Percentiles rank a stretch among this genome's conserved stretches.
phyloP scores from a whole-genome alignment of 2,888 invertebrate species.

The Lepidocyrtoides sp. region DNA sequence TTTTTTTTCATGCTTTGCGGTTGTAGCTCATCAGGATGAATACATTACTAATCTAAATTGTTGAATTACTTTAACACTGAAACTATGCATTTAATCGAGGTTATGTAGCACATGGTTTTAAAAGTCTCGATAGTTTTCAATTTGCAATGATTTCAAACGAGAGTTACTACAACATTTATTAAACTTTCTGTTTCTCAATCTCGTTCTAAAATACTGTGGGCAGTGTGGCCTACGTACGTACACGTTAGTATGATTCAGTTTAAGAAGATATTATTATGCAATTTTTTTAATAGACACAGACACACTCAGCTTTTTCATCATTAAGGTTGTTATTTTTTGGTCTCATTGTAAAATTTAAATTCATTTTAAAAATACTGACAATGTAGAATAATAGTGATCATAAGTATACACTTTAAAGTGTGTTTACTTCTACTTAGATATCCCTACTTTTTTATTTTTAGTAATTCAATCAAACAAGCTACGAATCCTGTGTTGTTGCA shows the following conservation, averaged over 20 bases:
- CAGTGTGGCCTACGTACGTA: too few species aligned
- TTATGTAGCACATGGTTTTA: background rate
- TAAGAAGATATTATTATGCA: too few species aligned
- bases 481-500: background rate
- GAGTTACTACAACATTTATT: background rate
- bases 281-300: too few species aligned
- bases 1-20: too few species aligned
- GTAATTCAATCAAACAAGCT: constrained; percentile 9
- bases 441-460: constrained; percentile 39
- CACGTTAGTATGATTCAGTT: too few species aligned
- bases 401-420: background rate
- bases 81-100: constrained; percentile 10
- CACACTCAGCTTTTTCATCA: constrained; percentile 23
- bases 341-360: constrained; percentile 25
- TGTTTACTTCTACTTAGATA: background rate
- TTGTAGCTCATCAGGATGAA: background rate
- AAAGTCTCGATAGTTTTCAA: background rate
- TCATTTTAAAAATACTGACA: constrained; percentile 36
- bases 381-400: constrained; percentile 32
- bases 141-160: constrained; percentile 23
- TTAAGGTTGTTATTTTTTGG: constrained; percentile 45
- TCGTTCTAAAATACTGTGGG: too few species aligned
- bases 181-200: constrained; percentile 24
- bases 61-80: background rate
- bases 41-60: background rate